Evolutionary conservation across 2,113 vertebrate genomes (phyloP).

Genomic region (Gnathonemus echidnorhynchus): DNA sequence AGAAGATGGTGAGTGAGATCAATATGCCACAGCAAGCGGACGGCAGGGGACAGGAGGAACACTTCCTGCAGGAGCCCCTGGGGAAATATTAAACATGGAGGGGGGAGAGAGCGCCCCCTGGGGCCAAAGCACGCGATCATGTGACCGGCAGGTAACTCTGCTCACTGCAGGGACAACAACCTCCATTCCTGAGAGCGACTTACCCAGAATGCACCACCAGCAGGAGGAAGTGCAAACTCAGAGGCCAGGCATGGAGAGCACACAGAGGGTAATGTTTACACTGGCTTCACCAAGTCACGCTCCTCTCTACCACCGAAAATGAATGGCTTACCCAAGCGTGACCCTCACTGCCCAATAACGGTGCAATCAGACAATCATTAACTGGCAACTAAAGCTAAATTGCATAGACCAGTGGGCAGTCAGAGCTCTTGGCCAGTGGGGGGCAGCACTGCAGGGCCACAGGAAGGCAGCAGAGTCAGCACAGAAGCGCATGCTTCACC

Average conservation of each 20-base stretch:
- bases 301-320: neutral
- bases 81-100: neutral
- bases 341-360: neutral
- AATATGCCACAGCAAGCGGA: neutral
- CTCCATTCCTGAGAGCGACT: neutral
- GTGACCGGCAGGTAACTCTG: neutral
- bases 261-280: neutral
- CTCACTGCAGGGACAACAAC: neutral
- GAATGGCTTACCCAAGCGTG: neutral
- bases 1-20: neutral
- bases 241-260: neutral
- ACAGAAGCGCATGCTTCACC: neutral
- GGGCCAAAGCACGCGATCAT: neutral
- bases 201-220: neutral
- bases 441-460: neutral
- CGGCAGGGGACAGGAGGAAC: neutral
- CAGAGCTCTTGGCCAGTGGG: neutral
- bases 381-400: neutral
- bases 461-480: neutral
- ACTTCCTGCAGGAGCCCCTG: neutral
- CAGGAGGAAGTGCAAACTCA: neutral
- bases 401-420: neutral
- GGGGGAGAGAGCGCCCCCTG: neutral
- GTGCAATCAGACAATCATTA: neutral
- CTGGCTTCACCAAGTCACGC: neutral